Evolutionary conservation across 2,888 invertebrate genomes (phyloP), one percentile per base, ranked within the genome.

Genomic region (Nomada ruficornis): DNA sequence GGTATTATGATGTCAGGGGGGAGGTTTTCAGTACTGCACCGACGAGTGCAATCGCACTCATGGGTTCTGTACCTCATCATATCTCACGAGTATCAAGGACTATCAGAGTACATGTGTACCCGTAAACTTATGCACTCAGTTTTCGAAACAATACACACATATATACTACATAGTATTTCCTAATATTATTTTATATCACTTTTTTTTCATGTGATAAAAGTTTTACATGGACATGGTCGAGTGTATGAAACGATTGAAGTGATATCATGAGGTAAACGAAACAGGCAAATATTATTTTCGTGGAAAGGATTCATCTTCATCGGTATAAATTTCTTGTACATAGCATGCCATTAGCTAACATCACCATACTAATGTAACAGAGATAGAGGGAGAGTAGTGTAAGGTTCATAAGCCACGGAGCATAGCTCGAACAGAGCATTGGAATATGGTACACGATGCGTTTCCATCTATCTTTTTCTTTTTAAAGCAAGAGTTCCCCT

Each of bases 401-500:
- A 55, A 68, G 23, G 2, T 67, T 1, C 36, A 26, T 54, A 36
- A 36, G 15, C 26, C 36, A 1, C 36, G 13, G 15, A 54, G 11
- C 11, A 13, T 15, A 68, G 36, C 23, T 2, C 2, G 5, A 36
- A 20, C 20, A 20, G 67, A 36, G 36, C 52, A 54, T 15, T 54
- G 36, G n/a, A 10, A 42, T 10, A 10, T 10, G 26, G 26, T 68
- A 68, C 18, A 10, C 11, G 15, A 54, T 67, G 3, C 18, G 59
- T 1, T 20, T 42, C 2, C 11, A 7, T 18, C n/a, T 42, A 9
- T n/a, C 4, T 20, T 54, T 15, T 36, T 42, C 18, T 36, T 23
- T 23, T 68, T 55, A 23, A 55, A n/a, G 52, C 9, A 67, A n/a
- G n/a, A 36, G 18, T 44, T 57, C 26, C 55, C 42, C 57, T 44